Conservation (phyloP, 2,797 vertebrate genomes). For the Pteropus rufus region DNA sequence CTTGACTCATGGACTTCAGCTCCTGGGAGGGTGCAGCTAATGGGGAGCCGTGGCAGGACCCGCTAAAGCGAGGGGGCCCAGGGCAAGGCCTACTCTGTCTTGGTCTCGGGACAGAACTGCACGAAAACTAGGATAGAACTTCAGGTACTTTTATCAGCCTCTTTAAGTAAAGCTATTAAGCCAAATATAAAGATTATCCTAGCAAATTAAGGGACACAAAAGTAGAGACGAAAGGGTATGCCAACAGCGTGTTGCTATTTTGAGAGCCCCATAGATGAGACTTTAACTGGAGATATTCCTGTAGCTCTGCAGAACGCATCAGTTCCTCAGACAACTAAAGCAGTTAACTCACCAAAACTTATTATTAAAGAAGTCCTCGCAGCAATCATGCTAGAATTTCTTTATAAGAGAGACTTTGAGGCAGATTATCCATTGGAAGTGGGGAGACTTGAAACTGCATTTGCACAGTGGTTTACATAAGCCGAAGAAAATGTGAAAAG, state of each 20-base stretch:
- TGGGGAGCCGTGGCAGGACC: background rate
- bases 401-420: background rate
- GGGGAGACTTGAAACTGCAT: background rate
- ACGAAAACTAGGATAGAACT: background rate
- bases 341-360: background rate
- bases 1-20: background rate
- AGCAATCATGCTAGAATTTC: background rate
- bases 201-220: background rate
- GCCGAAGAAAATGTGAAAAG: background rate
- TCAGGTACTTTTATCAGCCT: background rate
- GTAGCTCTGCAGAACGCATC: background rate
- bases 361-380: background rate
- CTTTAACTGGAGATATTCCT: background rate
- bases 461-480: conserved; percentile 13
- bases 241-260: background rate
- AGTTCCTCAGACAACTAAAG: background rate
- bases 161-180: background rate
- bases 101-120: background rate
- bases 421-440: background rate
- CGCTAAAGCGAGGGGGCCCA: background rate
- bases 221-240: background rate
- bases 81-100: background rate
- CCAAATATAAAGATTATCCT: background rate
- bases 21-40: background rate
- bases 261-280: background rate